phyloP scores from a whole-genome alignment of 2,113 vertebrate genomes.

The Labeo catla region DNA sequence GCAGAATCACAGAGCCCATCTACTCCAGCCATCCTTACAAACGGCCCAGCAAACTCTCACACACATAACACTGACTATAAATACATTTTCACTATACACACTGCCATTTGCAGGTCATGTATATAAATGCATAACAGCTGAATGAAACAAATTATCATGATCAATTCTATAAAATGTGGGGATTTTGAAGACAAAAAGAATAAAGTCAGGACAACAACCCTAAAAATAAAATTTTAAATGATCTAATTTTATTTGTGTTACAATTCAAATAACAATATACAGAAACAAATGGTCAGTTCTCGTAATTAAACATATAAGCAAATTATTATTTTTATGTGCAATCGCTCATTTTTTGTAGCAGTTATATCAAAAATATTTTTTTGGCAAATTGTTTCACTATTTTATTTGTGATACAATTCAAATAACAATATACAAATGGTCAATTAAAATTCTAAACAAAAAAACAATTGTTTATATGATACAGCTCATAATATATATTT shows the following conservation, averaged over 20 bases:
- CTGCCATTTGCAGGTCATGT: conserved; percentile 17
- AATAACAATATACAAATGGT: background rate
- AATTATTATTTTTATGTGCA: background rate
- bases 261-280: background rate
- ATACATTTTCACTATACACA: conserved; percentile 22
- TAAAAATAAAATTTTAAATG: background rate
- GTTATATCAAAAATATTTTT: background rate
- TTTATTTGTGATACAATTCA: background rate
- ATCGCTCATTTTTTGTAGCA: background rate
- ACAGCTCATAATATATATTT: background rate
- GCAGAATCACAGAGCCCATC: conserved; percentile 72
- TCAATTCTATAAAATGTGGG: background rate
- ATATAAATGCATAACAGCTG: background rate
- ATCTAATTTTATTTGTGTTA: background rate
- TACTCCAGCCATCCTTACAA: conserved; percentile 68
- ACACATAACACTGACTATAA: conserved; percentile 27
- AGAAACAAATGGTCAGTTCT: background rate
- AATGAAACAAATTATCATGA: background rate
- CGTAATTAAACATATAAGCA: background rate
- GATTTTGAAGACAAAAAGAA: background rate
- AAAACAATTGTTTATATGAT: background rate
- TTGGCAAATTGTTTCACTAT: background rate
- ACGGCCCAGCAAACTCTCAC: background rate
- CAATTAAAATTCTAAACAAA: background rate
- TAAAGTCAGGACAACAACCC: background rate